A percentile compares a stretch with the other conserved stretches of the same genome.
phyloP scores from a whole-genome alignment of 2,113 vertebrate genomes.

The Notiomystis cincta region DNA sequence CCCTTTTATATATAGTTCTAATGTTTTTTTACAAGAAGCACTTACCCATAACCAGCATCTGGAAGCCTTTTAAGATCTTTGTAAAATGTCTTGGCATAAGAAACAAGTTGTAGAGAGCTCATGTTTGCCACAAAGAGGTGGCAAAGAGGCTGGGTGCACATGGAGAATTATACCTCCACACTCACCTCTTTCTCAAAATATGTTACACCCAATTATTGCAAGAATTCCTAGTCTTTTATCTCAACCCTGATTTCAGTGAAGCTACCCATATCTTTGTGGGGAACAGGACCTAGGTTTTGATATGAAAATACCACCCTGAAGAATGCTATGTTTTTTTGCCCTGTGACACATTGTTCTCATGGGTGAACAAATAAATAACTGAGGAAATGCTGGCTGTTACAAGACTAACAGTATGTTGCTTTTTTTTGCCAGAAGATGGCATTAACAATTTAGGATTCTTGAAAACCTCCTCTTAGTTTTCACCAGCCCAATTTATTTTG shows the following conservation, averaged over 20 bases:
- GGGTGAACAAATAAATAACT: neutral
- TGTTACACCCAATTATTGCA: neutral
- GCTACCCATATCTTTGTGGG: neutral
- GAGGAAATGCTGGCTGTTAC: neutral
- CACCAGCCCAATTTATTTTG: neutral
- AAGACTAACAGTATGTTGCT: neutral
- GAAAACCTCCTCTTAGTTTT: neutral
- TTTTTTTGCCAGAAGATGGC: slow-evolving; percentile 53
- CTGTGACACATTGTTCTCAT: neutral
- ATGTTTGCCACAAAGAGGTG: neutral
- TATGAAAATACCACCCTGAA: neutral
- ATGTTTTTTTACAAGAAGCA: neutral
- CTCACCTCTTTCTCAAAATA: neutral
- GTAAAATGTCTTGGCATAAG: neutral
- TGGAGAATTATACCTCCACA: neutral
- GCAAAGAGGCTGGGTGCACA: neutral
- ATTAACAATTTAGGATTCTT: neutral
- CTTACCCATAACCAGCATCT: neutral
- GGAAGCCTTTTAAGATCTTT: neutral
- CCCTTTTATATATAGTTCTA: neutral
- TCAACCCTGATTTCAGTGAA: neutral
- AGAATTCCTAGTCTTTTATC: neutral
- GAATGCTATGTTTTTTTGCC: neutral
- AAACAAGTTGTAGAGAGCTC: neutral
- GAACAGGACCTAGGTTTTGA: neutral